phyloP scores from a whole-genome alignment of 2,113 vertebrate species.

The Nothobranchius furzeri region DNA sequence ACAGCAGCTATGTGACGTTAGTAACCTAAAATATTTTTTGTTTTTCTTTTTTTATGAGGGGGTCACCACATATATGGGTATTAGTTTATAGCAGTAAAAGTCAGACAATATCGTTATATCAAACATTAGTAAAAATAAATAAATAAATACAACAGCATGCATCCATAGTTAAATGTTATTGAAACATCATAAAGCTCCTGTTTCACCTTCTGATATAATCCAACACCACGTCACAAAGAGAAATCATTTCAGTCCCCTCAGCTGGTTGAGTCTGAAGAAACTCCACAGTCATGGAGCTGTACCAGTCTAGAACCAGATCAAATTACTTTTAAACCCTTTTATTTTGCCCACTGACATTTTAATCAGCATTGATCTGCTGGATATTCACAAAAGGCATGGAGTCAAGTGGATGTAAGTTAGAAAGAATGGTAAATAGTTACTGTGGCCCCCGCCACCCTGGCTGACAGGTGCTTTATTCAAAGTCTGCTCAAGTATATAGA shows the following conservation, averaged over 20 bases:
- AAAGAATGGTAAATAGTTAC: conserved; percentile 6
- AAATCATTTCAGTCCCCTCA: not conserved
- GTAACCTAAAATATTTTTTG: no score
- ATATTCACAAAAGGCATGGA: conserved; percentile 2
- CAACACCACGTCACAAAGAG: not conserved
- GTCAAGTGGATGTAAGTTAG: conserved; percentile 4
- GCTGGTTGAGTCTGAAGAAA: not conserved
- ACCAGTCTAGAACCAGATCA: not conserved
- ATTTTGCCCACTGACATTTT: not conserved
- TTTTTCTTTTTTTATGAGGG: no score
- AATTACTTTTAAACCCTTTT: not conserved
- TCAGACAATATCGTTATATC: no score
- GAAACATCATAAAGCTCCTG: no score
- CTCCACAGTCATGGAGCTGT: not conserved
- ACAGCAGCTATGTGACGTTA: no score
- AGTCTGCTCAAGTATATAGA: conserved; percentile 11
- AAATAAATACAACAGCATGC: no score
- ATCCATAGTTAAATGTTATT: no score
- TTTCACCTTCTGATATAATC: not conserved
- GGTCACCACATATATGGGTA: no score
- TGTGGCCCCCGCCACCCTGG: conserved; percentile 13
- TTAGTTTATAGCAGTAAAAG: no score
- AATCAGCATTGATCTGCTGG: not conserved
- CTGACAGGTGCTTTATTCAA: conserved; percentile 19
- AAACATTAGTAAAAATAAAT: no score